Evolutionary conservation across 1,140 invertebrate species (phyloP).

Genomic region (Heliothis virescens): DNA sequence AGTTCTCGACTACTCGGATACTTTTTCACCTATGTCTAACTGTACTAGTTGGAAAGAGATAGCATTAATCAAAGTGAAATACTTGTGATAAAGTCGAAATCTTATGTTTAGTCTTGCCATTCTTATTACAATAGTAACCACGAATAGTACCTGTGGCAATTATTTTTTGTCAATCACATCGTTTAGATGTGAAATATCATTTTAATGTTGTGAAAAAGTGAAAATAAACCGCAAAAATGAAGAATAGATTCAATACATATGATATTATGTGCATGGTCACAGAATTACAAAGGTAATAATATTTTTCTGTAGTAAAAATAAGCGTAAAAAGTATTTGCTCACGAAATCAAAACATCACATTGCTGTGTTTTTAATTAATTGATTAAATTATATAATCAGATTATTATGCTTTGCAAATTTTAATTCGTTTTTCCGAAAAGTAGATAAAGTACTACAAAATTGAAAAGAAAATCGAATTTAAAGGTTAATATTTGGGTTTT

Average conservation of each 20-base stretch:
- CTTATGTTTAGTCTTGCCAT: not conserved
- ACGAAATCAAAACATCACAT: conserved; percentile 7
- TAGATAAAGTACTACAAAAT: too few species aligned
- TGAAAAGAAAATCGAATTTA: too few species aligned
- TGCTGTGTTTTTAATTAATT: conserved; percentile 11
- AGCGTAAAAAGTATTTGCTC: not conserved
- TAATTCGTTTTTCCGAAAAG: not conserved
- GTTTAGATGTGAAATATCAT: conserved; percentile 18
- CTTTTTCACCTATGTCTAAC: too few species aligned
- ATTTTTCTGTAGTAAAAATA: not conserved
- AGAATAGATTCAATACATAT: conserved; percentile 95
- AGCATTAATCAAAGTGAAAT: too few species aligned
- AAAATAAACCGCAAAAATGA: conserved; percentile 89
- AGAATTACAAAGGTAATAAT: conserved; percentile 92
- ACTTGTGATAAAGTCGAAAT: not conserved
- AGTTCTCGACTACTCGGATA: too few species aligned
- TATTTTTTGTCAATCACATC: not conserved
- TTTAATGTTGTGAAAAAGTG: conserved; percentile 17
- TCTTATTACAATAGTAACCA: too few species aligned
- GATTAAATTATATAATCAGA: not conserved
- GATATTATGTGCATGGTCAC: conserved; percentile 95
- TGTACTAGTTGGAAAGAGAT: too few species aligned
- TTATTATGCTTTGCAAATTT: not conserved
- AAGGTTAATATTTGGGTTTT: too few species aligned
- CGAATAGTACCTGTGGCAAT: too few species aligned